A percentile compares a stretch with the other conserved stretches of the same genome.
Evolutionary conservation across 2,797 vertebrate species (phyloP).

Genomic region (Fratercula arctica): DNA sequence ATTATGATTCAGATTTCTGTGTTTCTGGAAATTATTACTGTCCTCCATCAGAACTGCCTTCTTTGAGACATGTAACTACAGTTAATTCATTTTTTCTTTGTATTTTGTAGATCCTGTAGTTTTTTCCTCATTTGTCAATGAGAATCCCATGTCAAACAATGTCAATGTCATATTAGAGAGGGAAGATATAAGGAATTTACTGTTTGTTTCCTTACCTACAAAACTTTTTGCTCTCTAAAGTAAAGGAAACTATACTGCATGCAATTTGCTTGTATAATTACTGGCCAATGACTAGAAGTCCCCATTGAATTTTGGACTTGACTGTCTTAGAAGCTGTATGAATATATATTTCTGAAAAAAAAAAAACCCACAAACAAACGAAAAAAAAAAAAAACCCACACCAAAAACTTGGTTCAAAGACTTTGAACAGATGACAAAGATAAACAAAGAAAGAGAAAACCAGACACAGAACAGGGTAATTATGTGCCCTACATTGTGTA

Average conservation of each 20-base stretch:
- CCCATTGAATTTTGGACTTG: not conserved
- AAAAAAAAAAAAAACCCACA: too few relatives aligned
- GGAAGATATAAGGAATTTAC: not conserved
- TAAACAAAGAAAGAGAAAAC: not conserved
- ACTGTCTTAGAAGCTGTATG: not conserved
- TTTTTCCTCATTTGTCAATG: not conserved
- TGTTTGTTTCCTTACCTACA: not conserved
- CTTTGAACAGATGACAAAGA: not conserved
- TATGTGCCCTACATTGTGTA: rapidly evolving
- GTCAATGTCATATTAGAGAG: not conserved
- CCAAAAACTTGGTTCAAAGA: not conserved
- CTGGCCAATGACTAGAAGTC: not conserved
- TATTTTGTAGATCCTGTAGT: not conserved
- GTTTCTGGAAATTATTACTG: not conserved
- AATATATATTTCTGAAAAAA: not conserved
- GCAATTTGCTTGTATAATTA: not conserved
- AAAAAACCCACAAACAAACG: not conserved
- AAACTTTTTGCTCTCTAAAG: not conserved
- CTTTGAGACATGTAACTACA: not conserved
- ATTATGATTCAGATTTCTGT: not conserved
- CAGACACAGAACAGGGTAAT: not conserved
- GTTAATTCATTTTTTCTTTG: not conserved
- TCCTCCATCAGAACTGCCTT: not conserved
- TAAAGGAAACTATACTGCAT: not conserved
- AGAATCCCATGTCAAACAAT: not conserved